phyloP scores from a whole-genome alignment of 1,140 invertebrate genomes.

The Nasonia giraulti region DNA sequence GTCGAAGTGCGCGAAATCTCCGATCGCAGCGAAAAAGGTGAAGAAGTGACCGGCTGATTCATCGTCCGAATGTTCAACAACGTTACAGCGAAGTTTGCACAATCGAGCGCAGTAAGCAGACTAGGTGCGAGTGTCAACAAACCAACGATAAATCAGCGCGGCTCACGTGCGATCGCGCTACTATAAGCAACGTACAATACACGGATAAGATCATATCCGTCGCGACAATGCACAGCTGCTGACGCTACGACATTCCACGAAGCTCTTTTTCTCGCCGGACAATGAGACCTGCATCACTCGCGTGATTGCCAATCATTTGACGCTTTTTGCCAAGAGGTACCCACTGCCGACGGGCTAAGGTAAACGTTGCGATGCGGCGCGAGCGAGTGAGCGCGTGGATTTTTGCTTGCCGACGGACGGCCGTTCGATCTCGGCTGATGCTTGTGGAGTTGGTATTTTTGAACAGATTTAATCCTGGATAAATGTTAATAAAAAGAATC shows the following conservation, averaged over 20 bases:
- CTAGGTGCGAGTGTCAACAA: constrained; percentile 33
- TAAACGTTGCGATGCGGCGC: not conserved
- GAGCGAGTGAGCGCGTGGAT: not conserved
- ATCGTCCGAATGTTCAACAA: constrained; percentile 13
- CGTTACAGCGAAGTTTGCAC: constrained; percentile 12
- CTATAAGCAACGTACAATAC: too few relatives aligned
- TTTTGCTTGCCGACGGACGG: not conserved
- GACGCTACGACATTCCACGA: constrained; percentile 26
- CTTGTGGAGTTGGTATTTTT: too few relatives aligned
- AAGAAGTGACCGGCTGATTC: not conserved
- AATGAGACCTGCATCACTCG: constrained; percentile 43
- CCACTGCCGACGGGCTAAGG: not conserved
- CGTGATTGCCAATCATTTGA: constrained; percentile 5
- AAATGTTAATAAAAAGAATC: too few relatives aligned
- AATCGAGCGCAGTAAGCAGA: constrained; percentile 30
- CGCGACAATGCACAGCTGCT: not conserved
- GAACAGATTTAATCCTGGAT: too few relatives aligned
- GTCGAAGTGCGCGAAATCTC: not conserved
- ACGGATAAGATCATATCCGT: constrained; percentile 21
- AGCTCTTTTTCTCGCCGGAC: constrained; percentile 17
- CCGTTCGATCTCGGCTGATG: not conserved
- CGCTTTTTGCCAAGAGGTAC: not conserved
- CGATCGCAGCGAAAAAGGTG: too few relatives aligned
- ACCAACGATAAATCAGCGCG: not conserved
- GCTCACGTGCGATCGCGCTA: not conserved